These are phyloP conservation scores for Muraenolepis orangiensis DNA, from an alignment of 2,797 vertebrate species.

Conservation along the genomic window DNA sequence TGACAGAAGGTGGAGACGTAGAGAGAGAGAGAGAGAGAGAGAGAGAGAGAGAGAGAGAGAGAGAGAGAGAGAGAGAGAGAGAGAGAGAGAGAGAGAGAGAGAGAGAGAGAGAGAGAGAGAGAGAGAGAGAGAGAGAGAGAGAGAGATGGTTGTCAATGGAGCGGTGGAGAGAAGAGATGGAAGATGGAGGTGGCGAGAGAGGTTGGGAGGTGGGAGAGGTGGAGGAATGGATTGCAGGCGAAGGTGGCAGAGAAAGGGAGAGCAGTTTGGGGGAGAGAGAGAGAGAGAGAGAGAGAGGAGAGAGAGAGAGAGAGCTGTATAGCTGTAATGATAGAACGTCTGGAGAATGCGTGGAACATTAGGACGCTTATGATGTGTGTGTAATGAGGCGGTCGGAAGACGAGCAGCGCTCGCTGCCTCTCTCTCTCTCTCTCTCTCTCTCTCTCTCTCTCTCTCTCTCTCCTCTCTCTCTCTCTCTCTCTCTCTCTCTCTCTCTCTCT, in stretches of 20 bases:
- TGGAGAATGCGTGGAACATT: constrained; percentile 29
- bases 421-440: neutral
- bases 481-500: neutral
- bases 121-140: neutral
- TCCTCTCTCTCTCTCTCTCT: neutral
- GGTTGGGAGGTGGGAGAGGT: neutral
- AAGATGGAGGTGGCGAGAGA: neutral
- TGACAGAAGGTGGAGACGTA: neutral
- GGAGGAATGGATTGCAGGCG: neutral
- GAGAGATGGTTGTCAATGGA: neutral
- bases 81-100: neutral
- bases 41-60: neutral
- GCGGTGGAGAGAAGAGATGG: neutral
- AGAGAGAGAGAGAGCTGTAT: constrained; percentile 10
- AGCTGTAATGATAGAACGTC: constrained; percentile 23
- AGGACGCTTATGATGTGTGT: constrained; percentile 24
- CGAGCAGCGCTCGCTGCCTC: neutral
- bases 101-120: neutral
- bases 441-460: neutral
- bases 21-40: neutral
- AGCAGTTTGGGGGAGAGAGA: neutral
- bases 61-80: neutral
- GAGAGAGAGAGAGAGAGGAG: constrained; percentile 17
- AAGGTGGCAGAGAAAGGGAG: neutral
- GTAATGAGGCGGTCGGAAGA: constrained; percentile 22